Conservation (phyloP, 2,113 vertebrate species). For the Cairina moschata region DNA sequence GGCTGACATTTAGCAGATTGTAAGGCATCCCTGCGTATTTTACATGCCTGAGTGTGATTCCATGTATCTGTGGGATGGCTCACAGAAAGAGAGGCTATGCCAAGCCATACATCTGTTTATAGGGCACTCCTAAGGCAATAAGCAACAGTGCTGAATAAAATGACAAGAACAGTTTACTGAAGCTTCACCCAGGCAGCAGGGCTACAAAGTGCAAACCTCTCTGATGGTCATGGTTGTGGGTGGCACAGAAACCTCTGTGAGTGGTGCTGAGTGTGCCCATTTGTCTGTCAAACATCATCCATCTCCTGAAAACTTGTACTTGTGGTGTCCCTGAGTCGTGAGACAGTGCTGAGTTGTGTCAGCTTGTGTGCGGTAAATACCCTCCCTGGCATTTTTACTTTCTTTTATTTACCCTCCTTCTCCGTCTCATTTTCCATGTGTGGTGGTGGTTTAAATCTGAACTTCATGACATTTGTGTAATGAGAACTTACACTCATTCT, state of each 20-base stretch:
- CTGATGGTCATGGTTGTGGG: accelerated
- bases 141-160: not conserved
- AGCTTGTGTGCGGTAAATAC: constrained; percentile 10
- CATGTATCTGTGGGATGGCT: not conserved
- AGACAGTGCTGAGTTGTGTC: not conserved
- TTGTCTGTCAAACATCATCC: constrained; percentile 63
- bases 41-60: not conserved
- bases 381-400: constrained; percentile 35
- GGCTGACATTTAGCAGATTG: not conserved
- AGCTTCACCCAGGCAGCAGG: not conserved
- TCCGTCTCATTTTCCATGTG: constrained; percentile 65
- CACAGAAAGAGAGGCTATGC: not conserved
- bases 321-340: constrained; percentile 11
- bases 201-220: not conserved
- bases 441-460: constrained; percentile 50
- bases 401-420: constrained; percentile 7
- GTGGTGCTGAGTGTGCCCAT: constrained; percentile 18
- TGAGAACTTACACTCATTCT: accelerated
- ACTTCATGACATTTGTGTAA: not conserved
- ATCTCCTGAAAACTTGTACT: constrained; percentile 33
- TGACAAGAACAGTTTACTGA: not conserved
- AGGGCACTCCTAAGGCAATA: not conserved
- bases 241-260: not conserved
- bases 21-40: not conserved
- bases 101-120: not conserved